phyloP scores from a whole-genome alignment of 2,113 vertebrate genomes.

The Octodon degus region DNA sequence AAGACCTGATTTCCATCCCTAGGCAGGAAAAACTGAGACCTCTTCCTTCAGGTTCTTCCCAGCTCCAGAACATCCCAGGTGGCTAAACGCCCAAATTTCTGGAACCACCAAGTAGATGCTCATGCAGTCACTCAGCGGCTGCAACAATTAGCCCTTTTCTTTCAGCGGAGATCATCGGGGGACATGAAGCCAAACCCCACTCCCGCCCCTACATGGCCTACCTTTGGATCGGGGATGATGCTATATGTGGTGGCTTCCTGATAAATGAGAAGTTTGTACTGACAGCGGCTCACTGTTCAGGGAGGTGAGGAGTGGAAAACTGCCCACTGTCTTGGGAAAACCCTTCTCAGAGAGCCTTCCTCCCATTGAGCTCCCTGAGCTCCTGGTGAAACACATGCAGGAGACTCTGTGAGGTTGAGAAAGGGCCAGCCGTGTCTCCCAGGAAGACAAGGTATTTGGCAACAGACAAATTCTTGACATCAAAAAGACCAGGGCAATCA shows the following conservation, averaged over 20 bases:
- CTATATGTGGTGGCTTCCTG: conserved; percentile 8
- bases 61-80: neutral
- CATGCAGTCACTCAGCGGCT: neutral
- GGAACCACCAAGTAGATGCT: rapidly evolving
- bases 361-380: neutral
- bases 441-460: neutral
- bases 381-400: neutral
- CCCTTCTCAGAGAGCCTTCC: neutral
- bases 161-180: conserved; percentile 75
- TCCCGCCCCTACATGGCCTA: conserved; percentile 73
- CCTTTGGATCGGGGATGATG: rapidly evolving
- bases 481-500: neutral
- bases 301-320: conserved; percentile 9
- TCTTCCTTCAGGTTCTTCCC: rapidly evolving
- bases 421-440: neutral
- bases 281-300: conserved; percentile 62
- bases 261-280: conserved; percentile 64
- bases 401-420: neutral
- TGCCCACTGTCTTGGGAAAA: neutral
- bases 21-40: neutral
- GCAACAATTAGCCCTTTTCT: neutral
- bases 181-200: conserved; percentile 62
- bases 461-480: neutral
- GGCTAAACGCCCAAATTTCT: too few species aligned
- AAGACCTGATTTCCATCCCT: too few species aligned